Percentiles rank a stretch among this genome's conserved stretches.
Evolutionary conservation across 2,888 invertebrate species (phyloP).

Genomic region (Chrysolina haemoptera): DNA sequence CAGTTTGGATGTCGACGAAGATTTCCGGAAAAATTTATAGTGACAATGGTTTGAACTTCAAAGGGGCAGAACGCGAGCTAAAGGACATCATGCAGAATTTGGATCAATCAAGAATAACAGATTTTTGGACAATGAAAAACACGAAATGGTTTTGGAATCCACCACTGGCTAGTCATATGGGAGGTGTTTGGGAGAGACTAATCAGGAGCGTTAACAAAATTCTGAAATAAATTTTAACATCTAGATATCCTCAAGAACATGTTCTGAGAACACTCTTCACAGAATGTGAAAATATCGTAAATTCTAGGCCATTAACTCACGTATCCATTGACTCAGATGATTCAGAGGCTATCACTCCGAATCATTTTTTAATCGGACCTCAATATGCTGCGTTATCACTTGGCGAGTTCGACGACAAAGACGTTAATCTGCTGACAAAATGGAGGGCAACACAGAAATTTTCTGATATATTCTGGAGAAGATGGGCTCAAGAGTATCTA

Average conservation of each 20-base stretch:
- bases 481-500: not conserved
- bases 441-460: constrained; percentile 19
- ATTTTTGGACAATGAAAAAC: constrained; percentile 5
- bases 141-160: not conserved
- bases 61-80: constrained; percentile 18
- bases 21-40: constrained; percentile 31
- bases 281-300: not conserved
- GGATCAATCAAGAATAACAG: not conserved
- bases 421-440: constrained; percentile 18
- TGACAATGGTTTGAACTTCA: constrained; percentile 35
- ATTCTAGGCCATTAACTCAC: constrained; percentile 11
- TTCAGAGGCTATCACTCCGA: constrained; percentile 17
- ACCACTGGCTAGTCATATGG: not conserved
- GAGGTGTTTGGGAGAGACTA: constrained; percentile 1
- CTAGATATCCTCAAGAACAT: not conserved
- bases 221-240: not conserved
- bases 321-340: constrained; percentile 19
- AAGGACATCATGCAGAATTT: not conserved
- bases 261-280: not conserved
- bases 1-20: not conserved
- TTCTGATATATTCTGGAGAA: not conserved
- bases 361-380: constrained; percentile 24
- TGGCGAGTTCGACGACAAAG: not conserved
- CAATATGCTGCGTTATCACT: not conserved
- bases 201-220: not conserved